Conservation (phyloP, 2,888 invertebrate species). For the Zele albiditarsus region DNA sequence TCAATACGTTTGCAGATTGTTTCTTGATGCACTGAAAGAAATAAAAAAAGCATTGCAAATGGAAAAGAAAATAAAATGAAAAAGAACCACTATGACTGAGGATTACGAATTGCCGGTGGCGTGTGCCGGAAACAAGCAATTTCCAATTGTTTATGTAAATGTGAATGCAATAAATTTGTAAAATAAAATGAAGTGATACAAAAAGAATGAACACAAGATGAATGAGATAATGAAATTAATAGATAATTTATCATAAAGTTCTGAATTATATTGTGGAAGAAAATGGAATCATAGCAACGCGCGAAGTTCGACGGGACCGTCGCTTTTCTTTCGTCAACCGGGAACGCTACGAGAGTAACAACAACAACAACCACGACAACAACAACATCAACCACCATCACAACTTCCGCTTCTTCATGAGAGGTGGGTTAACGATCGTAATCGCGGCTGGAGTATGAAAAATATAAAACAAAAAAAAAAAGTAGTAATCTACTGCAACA, state of each 20-base stretch:
- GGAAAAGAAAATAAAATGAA: conserved; percentile 12
- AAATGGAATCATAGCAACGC: conserved; percentile 47
- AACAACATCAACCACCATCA: conserved; percentile 12
- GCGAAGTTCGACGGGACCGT: conserved; percentile 67
- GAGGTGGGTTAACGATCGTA: conserved; percentile 33
- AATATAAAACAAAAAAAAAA: neutral
- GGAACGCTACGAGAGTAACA: conserved; percentile 56
- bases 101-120: conserved; percentile 47
- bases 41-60: neutral
- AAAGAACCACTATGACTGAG: conserved; percentile 31
- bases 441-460: conserved; percentile 32
- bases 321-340: conserved; percentile 73
- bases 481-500: neutral
- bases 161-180: neutral
- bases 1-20: neutral
- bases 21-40: neutral
- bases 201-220: conserved; percentile 19
- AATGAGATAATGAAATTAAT: conserved; percentile 24
- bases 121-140: conserved; percentile 48
- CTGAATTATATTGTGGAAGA: conserved; percentile 34
- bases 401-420: conserved; percentile 53
- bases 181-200: no score
- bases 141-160: conserved; percentile 31
- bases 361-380: conserved; percentile 39
- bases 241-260: conserved; percentile 15